These are phyloP conservation scores for Trichonephila inaurata DNA, from an alignment of 1,140 invertebrate genomes.

Conservation along the genomic window DNA sequence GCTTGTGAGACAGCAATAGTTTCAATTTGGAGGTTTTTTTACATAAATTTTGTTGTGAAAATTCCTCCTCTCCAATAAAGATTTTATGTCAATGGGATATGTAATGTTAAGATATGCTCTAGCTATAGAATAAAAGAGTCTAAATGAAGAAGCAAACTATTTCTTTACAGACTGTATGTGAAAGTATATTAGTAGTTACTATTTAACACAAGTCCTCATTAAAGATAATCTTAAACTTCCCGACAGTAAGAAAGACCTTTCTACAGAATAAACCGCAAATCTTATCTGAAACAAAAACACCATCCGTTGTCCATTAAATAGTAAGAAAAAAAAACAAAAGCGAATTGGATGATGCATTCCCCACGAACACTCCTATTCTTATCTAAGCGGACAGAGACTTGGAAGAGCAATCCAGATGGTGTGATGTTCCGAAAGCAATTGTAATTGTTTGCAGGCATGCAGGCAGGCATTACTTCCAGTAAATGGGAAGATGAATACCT, in stretches of 20 bases:
- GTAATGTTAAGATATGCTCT: too few species aligned
- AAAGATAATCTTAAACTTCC: background rate
- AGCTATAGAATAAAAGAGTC: too few species aligned
- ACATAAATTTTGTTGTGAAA: too few species aligned
- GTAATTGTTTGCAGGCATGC: conserved; percentile 67
- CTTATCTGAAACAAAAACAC: conserved; percentile 10
- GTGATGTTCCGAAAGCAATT: conserved; percentile 67
- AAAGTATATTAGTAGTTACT: background rate
- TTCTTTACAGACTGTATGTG: too few species aligned
- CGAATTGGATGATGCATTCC: conserved; percentile 56
- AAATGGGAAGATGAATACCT: conserved; percentile 70
- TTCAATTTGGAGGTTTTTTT: too few species aligned
- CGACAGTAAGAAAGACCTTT: background rate
- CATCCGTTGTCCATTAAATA: conserved; percentile 50
- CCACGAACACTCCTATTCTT: conserved; percentile 31
- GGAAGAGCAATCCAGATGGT: conserved; percentile 59
- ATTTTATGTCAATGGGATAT: too few species aligned
- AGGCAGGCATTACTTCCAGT: conserved; percentile 59
- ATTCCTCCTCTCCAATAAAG: too few species aligned
- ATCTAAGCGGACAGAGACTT: conserved; percentile 63
- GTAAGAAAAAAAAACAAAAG: conserved; percentile 34
- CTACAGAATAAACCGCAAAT: background rate
- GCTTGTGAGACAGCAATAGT: too few species aligned
- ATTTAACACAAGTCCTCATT: background rate
- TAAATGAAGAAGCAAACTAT: too few species aligned